Conservation (phyloP, 2,797 vertebrate genomes). For the Acanthopagrus latus region DNA sequence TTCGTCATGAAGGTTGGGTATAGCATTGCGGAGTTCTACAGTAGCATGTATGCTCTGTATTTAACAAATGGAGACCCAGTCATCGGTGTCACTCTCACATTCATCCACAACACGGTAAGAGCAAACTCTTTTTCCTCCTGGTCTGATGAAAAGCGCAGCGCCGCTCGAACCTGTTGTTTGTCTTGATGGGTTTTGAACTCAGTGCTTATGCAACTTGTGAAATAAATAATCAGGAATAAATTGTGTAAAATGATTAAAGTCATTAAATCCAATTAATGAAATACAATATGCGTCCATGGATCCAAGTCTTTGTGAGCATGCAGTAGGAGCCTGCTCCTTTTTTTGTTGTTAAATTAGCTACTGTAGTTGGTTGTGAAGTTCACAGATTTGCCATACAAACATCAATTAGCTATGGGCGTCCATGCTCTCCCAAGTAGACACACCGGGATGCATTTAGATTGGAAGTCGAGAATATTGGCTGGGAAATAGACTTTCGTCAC, state of each 20-base stretch:
- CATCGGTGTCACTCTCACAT: constrained; percentile 61
- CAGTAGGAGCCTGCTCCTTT: too few relatives aligned
- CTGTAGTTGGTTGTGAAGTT: too few relatives aligned
- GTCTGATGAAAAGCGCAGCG: background rate
- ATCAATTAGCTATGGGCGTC: too few relatives aligned
- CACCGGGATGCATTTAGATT: too few relatives aligned
- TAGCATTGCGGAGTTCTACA: constrained; percentile 62
- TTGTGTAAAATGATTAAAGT: background rate
- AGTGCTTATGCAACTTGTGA: background rate
- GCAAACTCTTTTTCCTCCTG: background rate
- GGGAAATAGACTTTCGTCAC: too few relatives aligned
- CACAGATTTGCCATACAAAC: too few relatives aligned
- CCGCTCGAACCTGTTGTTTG: background rate
- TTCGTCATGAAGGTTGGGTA: constrained; percentile 51
- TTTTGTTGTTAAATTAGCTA: too few relatives aligned
- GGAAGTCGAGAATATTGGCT: too few relatives aligned
- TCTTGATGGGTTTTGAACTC: background rate
- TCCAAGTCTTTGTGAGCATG: too few relatives aligned
- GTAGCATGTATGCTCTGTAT: constrained; percentile 65
- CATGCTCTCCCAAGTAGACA: too few relatives aligned
- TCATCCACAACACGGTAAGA: constrained; percentile 75
- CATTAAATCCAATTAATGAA: background rate
- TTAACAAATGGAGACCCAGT: constrained; percentile 24
- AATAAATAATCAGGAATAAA: background rate
- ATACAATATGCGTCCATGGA: too few relatives aligned